Evolutionary conservation across 2,113 vertebrate species (phyloP).

Genomic region (Prolemur simus): DNA sequence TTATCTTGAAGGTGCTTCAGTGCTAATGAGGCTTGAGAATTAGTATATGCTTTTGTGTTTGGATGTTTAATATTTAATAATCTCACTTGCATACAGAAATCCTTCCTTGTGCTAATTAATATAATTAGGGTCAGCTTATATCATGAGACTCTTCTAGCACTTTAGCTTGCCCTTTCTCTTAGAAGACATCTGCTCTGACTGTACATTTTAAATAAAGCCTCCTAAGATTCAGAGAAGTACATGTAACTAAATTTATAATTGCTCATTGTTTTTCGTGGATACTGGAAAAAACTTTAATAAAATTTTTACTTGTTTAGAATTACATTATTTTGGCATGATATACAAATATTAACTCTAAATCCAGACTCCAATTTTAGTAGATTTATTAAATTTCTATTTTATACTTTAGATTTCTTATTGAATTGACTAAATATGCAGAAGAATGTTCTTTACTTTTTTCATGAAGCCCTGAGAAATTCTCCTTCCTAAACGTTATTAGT

Average conservation of each 20-base stretch:
- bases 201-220: conserved; percentile 47
- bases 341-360: conserved; percentile 26
- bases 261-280: conserved; percentile 12
- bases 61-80: background rate
- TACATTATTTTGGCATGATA: background rate
- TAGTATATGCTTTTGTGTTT: conserved; percentile 19
- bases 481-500: background rate
- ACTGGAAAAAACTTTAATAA: background rate
- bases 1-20: conserved; percentile 41
- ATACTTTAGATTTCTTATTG: conserved; percentile 13
- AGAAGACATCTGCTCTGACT: conserved; percentile 40
- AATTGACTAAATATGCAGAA: background rate
- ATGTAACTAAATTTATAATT: conserved; percentile 28
- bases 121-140: background rate
- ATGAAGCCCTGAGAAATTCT: background rate
- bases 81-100: conserved; percentile 41
- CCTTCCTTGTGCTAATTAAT: conserved; percentile 46
- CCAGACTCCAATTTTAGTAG: background rate
- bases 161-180: conserved; percentile 15
- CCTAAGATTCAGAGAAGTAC: background rate
- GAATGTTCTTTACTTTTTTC: background rate
- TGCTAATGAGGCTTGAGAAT: background rate
- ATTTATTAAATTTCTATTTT: conserved; percentile 34
- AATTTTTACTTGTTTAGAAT: conserved; percentile 38
- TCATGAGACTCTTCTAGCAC: conserved; percentile 30